Conservation (phyloP, 2,113 vertebrate species). For the Brienomyrus longianalis region DNA sequence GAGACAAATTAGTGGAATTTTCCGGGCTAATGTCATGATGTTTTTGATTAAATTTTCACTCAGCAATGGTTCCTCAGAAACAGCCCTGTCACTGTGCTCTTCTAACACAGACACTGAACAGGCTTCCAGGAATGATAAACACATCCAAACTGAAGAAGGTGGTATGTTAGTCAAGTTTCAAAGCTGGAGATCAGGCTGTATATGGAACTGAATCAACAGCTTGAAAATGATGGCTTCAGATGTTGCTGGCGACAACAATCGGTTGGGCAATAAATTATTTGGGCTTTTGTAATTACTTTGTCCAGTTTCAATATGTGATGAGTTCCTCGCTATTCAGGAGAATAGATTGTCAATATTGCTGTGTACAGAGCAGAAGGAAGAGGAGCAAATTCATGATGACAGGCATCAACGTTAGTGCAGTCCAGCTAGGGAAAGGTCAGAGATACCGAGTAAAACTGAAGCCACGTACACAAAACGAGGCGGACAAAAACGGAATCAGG, state of each 20-base stretch:
- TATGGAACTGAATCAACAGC: not conserved
- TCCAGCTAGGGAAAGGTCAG: not conserved
- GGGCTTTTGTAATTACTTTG: slow-evolving; percentile 5
- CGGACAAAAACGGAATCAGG: not conserved
- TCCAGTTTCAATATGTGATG: not conserved
- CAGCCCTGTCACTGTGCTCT: not conserved
- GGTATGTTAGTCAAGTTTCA: not conserved
- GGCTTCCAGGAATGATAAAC: slow-evolving; percentile 1
- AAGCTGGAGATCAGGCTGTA: not conserved
- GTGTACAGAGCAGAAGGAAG: not conserved
- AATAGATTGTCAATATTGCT: slow-evolving; percentile 1
- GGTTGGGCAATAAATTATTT: not conserved
- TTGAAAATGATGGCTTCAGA: not conserved
- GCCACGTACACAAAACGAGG: not conserved
- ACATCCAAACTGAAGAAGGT: not conserved
- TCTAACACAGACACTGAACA: not conserved
- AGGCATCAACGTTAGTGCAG: not conserved
- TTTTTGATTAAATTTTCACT: slow-evolving; percentile 4
- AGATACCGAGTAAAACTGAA: not conserved
- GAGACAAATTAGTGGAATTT: not conserved
- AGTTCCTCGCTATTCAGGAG: not conserved
- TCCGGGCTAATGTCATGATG: not conserved
- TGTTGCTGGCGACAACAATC: not conserved
- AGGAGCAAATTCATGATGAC: not conserved
- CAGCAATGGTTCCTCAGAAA: not conserved